phyloP scores from a whole-genome alignment of 2,113 vertebrate genomes.

The Mellivora capensis region DNA sequence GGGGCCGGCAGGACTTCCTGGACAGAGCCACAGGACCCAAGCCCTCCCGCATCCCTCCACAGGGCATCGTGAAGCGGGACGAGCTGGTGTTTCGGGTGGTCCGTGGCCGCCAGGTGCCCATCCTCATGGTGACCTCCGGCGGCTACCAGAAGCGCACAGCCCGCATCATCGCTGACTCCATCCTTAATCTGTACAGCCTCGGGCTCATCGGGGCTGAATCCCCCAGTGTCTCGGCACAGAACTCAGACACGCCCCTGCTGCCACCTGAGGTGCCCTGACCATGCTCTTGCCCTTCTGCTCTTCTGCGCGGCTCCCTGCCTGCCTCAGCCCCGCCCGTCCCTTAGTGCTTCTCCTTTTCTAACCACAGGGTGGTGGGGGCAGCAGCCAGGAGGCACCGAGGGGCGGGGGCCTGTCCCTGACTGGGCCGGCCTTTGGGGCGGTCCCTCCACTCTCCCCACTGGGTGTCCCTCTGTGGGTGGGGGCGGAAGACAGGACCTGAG shows the following conservation, averaged over 20 bases:
- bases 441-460: not conserved
- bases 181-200: constrained; percentile 90
- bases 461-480: not conserved
- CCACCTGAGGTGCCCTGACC: constrained; percentile 66
- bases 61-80: constrained; percentile 95
- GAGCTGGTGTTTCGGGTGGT: constrained; percentile 92
- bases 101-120: constrained; percentile 84
- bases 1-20: not conserved
- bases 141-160: constrained; percentile 97
- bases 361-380: not conserved
- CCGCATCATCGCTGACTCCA: constrained; percentile 95
- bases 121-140: constrained; percentile 96
- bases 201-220: constrained; percentile 83
- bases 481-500: not conserved
- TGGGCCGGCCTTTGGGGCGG: not conserved
- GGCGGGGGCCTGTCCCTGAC: not conserved
- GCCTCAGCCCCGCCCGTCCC: not conserved
- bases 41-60: not conserved
- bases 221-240: constrained; percentile 60
- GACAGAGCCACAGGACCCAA: rapidly evolving
- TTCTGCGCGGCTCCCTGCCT: not conserved
- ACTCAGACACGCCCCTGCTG: constrained; percentile 74
- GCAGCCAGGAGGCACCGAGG: not conserved
- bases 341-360: not conserved
- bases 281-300: not conserved